Conservation (phyloP, 1,140 invertebrate species). For the Drosophila jambulina region DNA sequence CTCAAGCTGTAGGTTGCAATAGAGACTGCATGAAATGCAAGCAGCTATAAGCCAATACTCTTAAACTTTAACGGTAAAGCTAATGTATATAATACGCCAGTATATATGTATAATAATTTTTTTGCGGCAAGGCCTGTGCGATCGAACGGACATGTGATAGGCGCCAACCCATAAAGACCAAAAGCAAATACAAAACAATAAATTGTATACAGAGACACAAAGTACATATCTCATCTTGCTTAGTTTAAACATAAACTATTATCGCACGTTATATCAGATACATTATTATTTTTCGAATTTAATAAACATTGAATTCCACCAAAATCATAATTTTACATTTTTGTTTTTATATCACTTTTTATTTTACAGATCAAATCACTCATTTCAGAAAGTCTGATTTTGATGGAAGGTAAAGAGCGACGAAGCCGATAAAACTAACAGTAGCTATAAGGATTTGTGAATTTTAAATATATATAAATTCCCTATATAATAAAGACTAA, state of each 20-base stretch:
- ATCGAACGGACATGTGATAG: conserved; percentile 41
- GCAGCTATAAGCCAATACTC: conserved; percentile 46
- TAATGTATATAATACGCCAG: conserved; percentile 48
- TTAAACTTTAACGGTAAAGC: conserved; percentile 38
- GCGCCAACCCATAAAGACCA: conserved; percentile 49
- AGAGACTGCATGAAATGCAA: conserved; percentile 47
- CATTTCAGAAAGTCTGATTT: conserved; percentile 42
- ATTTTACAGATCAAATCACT: conserved; percentile 12
- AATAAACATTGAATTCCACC: conserved; percentile 36
- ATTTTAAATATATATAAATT: conserved; percentile 8
- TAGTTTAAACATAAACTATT: conserved; percentile 8
- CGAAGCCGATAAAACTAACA: conserved; percentile 7
- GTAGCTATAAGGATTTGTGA: conserved; percentile 6
- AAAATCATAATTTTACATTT: conserved; percentile 4
- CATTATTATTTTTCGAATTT: conserved; percentile 42
- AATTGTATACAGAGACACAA: conserved; percentile 15
- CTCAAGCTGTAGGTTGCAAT: conserved; percentile 46
- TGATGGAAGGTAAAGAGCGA: not conserved
- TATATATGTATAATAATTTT: conserved; percentile 23
- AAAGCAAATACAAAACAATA: conserved; percentile 45
- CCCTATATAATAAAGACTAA: conserved; percentile 24
- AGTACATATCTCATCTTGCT: conserved; percentile 35
- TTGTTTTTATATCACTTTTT: not conserved
- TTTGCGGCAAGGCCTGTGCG: conserved; percentile 28
- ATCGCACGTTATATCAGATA: conserved; percentile 22